Evolutionary conservation across 2,113 vertebrate genomes (phyloP).

Genomic region (Rhinopithecus roxellana): DNA sequence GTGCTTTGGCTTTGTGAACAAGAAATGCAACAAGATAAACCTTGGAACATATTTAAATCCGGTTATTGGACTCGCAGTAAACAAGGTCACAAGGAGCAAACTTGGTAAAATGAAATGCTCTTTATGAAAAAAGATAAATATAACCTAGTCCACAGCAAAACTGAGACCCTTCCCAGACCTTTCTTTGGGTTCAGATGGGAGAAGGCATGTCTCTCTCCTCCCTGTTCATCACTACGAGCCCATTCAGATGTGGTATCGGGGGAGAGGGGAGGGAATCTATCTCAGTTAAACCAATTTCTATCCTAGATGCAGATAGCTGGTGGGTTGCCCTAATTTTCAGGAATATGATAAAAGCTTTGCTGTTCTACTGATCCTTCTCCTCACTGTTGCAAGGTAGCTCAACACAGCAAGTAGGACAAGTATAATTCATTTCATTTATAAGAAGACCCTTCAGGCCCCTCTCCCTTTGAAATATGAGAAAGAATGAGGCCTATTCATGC

Average conservation of each 20-base stretch:
- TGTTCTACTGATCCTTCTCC: background rate
- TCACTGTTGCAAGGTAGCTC: background rate
- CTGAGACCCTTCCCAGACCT: background rate
- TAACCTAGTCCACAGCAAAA: background rate
- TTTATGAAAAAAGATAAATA: constrained; percentile 11
- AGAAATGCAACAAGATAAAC: constrained; percentile 12
- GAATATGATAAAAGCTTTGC: background rate
- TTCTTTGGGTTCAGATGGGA: background rate
- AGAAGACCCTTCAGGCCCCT: background rate
- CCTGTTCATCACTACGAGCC: background rate
- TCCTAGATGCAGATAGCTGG: background rate
- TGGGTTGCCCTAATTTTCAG: background rate
- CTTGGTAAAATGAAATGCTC: constrained; percentile 9
- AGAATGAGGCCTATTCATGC: background rate
- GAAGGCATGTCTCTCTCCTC: background rate
- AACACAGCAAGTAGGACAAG: background rate
- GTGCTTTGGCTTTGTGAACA: background rate
- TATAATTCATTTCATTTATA: background rate
- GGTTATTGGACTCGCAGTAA: background rate
- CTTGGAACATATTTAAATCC: background rate
- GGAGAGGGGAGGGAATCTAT: background rate
- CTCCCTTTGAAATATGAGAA: constrained; percentile 18
- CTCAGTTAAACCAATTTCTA: background rate
- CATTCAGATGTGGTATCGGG: background rate
- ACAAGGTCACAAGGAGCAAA: background rate